These are phyloP conservation scores for Phortica variegata DNA, from an alignment of 1,140 invertebrate genomes.

Conservation along the genomic window DNA sequence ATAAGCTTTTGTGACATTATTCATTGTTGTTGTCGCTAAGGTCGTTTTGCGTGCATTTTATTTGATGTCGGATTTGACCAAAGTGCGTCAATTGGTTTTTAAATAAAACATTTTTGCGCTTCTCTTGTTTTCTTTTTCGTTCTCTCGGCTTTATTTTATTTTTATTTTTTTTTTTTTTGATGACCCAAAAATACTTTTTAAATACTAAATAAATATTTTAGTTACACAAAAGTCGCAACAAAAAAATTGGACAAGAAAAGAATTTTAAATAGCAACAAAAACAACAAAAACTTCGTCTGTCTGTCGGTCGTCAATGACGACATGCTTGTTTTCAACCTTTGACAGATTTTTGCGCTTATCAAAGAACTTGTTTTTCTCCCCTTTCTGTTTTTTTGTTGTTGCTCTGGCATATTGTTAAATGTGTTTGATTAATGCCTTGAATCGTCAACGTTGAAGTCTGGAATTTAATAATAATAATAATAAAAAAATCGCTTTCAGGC, in stretches of 20 bases:
- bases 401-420: slow-evolving; percentile 19
- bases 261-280: too few relatives aligned
- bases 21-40: too few relatives aligned
- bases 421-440: slow-evolving; percentile 30
- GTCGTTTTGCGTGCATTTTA: slow-evolving; percentile 3
- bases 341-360: too few relatives aligned
- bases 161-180: slow-evolving; percentile 37
- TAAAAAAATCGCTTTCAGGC: slow-evolving; percentile 5
- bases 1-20: too few relatives aligned
- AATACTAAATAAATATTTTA: slow-evolving; percentile 53
- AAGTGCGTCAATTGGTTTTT: slow-evolving; percentile 41
- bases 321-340: too few relatives aligned
- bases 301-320: too few relatives aligned
- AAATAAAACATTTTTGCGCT: slow-evolving; percentile 48
- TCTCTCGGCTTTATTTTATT: slow-evolving; percentile 8
- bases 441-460: too few relatives aligned
- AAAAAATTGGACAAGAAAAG: too few relatives aligned
- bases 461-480: slow-evolving; percentile 47
- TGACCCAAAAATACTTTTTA: slow-evolving; percentile 50
- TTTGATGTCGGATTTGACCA: slow-evolving; percentile 45
- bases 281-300: too few relatives aligned
- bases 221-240: too few relatives aligned
- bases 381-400: slow-evolving; percentile 16
- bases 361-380: too few relatives aligned
- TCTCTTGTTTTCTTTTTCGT: slow-evolving; percentile 42